Evolutionary conservation across 1,140 invertebrate species (phyloP), one percentile per base, ranked within the genome.

Genomic region (Drosophila tsacasi): DNA sequence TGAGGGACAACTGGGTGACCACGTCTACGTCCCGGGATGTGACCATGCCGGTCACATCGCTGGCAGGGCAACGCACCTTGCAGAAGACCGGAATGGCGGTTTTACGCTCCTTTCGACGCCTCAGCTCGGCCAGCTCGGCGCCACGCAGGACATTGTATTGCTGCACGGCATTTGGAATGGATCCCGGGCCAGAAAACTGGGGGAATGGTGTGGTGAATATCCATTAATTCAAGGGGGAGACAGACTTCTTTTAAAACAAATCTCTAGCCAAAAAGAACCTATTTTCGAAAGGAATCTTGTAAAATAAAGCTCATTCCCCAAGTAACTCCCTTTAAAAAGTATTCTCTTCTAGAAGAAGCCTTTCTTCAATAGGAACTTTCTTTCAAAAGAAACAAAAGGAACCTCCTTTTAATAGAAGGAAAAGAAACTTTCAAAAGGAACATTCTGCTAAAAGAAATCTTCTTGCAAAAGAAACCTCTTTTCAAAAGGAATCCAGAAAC

Each of bases 121-220:
- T 62, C 30, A 15, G 0, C 12, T 89, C 76, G 6, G 87, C 78
- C 42, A 89, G 39, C 37, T 91, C 86, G 8, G 83, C 87, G 15
- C 79, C 86, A 1, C 79, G 69, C n/a, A 60, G 15, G 2, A 52
- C 49, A 10, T 92, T 86, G n/a, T 91, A 71, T 3, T 81, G 81
- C 30, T 68, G 67, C 2, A 92, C 79, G 5, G 83, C 76, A 19
- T 83, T 76, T 17, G 77, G 76, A 9, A 92, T 85, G 12, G 81
- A 79, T 5, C 87, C 86, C 1, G 83, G 81, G 4, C 79, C 76
- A 4, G 75, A 17, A 15, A 91, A 91, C 91, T 92, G n/a, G 0
- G 17, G 19, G 10, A n/a, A 1, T 21, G 15, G 2, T 12, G 13
- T 1, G 19, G 15, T 15, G 3, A 12, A 12, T 6, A 47, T 0